Percentiles rank a stretch among this genome's conserved stretches.
phyloP scores from a whole-genome alignment of 1,140 invertebrate species.

The Wasmannia auropunctata region DNA sequence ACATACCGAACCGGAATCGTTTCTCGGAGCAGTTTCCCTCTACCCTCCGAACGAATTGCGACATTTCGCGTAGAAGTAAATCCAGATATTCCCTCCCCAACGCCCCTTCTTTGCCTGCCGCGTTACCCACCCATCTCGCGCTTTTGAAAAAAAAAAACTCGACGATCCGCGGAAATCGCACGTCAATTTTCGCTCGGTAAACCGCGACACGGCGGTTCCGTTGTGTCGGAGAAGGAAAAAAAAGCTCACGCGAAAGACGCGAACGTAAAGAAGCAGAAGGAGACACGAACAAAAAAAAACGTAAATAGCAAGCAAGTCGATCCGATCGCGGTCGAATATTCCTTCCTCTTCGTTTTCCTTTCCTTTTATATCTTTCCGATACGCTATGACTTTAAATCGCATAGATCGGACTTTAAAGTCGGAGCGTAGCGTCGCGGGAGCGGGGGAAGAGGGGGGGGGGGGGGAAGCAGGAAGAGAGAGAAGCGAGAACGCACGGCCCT shows the following conservation, averaged over 20 bases:
- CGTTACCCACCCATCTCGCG: too few species aligned
- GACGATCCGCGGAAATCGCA: neutral
- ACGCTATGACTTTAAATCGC: neutral
- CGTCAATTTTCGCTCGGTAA: neutral
- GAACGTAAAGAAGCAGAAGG: neutral
- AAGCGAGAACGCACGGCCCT: conserved; percentile 42
- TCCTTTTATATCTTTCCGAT: neutral
- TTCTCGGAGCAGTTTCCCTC: neutral
- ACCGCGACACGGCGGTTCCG: neutral
- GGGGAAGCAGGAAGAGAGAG: too few species aligned
- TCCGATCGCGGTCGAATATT: neutral
- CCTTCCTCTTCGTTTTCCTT: neutral
- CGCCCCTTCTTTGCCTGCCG: neutral
- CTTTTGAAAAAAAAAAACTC: neutral
- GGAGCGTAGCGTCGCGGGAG: neutral
- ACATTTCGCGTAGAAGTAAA: neutral
- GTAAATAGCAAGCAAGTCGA: neutral
- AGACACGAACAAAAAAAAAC: neutral
- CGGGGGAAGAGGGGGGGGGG: neutral
- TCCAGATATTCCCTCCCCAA: too few species aligned
- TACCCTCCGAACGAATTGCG: neutral
- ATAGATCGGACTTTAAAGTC: neutral
- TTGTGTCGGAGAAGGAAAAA: too few species aligned
- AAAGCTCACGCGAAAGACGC: neutral
- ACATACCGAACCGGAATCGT: neutral